These are phyloP conservation scores for Heliornis fulica DNA, from an alignment of 2,113 vertebrate genomes.

Conservation along the genomic window DNA sequence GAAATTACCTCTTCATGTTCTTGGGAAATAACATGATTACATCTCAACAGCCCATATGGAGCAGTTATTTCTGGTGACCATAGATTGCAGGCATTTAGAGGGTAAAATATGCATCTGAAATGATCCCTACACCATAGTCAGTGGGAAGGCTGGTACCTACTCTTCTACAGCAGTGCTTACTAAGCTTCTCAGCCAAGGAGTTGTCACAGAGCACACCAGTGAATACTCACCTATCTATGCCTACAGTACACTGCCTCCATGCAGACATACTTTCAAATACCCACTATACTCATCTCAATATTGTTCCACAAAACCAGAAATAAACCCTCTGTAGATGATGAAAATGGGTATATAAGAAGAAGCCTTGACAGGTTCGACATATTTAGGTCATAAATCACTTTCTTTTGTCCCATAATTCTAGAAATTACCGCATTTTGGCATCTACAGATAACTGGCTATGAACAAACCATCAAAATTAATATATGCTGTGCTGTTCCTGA, in stretches of 20 bases:
- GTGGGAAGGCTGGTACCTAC: background rate
- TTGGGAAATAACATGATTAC: conserved; percentile 8
- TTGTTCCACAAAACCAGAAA: background rate
- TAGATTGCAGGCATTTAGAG: background rate
- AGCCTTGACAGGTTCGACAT: background rate
- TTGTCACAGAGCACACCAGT: background rate
- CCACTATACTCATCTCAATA: background rate
- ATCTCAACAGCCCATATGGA: background rate
- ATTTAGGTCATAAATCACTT: background rate
- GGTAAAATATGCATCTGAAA: background rate
- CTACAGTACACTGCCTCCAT: rapidly evolving
- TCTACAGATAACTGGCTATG: background rate
- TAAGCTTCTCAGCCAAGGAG: background rate
- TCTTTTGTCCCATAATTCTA: background rate
- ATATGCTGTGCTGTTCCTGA: background rate
- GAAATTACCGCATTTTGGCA: background rate
- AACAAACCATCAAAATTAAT: background rate
- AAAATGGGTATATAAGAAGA: background rate
- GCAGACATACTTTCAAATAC: background rate
- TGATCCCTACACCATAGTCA: background rate
- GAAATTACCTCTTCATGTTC: background rate
- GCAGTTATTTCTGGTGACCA: conserved; percentile 22
- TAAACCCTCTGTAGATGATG: background rate
- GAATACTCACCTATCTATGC: background rate
- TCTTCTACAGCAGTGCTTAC: background rate